phyloP scores from a whole-genome alignment of 2,797 vertebrate genomes.

The Peromyscus melanophrys region DNA sequence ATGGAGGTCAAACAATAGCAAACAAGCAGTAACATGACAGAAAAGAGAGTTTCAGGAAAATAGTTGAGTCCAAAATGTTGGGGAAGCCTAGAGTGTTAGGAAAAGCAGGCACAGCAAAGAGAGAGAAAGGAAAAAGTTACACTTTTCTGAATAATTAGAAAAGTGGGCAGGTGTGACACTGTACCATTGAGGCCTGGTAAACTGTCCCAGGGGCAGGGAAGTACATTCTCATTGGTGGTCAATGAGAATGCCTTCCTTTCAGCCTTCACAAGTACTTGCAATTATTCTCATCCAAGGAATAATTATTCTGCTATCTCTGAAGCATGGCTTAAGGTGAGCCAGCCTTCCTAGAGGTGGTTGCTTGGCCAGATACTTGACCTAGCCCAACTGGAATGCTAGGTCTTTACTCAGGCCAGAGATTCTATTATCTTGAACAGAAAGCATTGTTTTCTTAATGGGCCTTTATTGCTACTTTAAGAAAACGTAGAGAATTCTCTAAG shows the following conservation, averaged over 20 bases:
- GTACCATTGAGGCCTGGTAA: neutral
- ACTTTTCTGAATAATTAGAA: neutral
- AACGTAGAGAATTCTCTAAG: neutral
- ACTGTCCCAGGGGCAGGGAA: neutral
- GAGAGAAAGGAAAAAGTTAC: neutral
- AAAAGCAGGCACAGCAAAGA: no score
- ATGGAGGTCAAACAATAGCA: neutral
- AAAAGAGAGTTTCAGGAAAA: neutral
- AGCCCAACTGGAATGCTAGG: neutral
- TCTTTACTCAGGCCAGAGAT: neutral
- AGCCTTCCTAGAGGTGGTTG: neutral
- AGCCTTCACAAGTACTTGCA: no score
- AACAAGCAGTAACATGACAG: neutral
- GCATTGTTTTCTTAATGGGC: neutral
- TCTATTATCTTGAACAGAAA: neutral
- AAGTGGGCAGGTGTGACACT: no score
- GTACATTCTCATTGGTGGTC: neutral
- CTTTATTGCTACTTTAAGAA: neutral
- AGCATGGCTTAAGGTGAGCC: neutral
- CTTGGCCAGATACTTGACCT: neutral
- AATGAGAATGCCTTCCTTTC: no score
- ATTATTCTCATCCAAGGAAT: no score
- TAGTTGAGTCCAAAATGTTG: neutral
- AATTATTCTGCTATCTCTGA: neutral
- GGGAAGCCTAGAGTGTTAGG: neutral